Evolutionary conservation across 2,797 vertebrate genomes (phyloP).

Genomic region (Hyperoplus immaculatus): DNA sequence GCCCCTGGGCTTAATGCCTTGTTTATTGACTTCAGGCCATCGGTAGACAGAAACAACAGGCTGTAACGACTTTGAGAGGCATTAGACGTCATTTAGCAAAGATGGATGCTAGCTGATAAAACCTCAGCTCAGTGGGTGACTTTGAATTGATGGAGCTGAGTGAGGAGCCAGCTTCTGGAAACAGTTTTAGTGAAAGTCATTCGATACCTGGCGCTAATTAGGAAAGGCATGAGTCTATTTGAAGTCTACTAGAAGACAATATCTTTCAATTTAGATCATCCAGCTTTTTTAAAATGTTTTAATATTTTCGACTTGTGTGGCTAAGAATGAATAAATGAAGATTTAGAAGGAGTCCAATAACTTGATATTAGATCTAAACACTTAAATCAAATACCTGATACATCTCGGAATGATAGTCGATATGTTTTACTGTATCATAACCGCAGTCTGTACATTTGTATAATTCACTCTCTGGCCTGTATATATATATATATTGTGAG

Average conservation of each 20-base stretch:
- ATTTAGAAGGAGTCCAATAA: conserved; percentile 11
- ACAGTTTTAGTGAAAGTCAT: conserved; percentile 10
- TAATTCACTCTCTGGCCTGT: conserved; percentile 21
- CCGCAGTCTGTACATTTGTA: conserved; percentile 7
- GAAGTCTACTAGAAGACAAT: neutral
- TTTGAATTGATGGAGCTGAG: conserved; percentile 15
- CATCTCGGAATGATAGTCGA: conserved; percentile 8
- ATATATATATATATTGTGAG: conserved; percentile 13
- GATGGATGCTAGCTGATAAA: conserved; percentile 61
- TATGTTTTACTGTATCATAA: conserved; percentile 14
- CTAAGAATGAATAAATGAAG: conserved; percentile 3
- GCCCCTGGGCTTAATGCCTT: conserved; percentile 59
- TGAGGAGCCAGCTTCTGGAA: conserved; percentile 33
- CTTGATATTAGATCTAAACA: conserved; percentile 25
- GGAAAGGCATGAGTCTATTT: neutral
- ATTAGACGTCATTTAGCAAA: conserved; percentile 61
- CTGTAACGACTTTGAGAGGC: conserved; percentile 66
- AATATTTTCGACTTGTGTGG: neutral
- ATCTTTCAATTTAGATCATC: neutral
- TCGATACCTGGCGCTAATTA: conserved; percentile 12
- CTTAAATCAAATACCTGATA: conserved; percentile 46
- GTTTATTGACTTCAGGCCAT: conserved; percentile 73
- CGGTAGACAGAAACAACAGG: conserved; percentile 56
- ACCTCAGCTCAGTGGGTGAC: conserved; percentile 40
- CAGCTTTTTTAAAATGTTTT: neutral